Percentiles rank a stretch among this genome's conserved stretches.
phyloP scores from a whole-genome alignment of 1,140 invertebrate species.

The Euwallacea fornicatus region DNA sequence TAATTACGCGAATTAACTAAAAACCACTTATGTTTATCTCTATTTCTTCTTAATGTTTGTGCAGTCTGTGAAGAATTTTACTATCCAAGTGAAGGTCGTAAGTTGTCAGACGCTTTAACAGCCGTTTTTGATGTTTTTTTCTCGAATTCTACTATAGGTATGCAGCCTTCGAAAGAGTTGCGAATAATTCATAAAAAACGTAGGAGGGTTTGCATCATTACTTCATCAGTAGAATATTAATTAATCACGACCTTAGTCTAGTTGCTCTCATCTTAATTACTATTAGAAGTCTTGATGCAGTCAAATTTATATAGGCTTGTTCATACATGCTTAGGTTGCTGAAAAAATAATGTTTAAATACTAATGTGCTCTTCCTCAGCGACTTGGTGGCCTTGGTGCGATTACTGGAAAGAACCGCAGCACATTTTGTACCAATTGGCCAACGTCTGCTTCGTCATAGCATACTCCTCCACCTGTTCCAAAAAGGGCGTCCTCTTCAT shows the following conservation, averaged over 20 bases:
- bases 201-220: neutral
- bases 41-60: constrained; percentile 10
- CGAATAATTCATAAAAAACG: constrained; percentile 7
- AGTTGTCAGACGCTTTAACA: constrained; percentile 23
- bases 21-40: neutral
- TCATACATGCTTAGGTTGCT: too few species aligned
- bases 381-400: constrained; percentile 67
- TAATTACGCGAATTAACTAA: neutral
- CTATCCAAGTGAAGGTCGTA: constrained; percentile 31
- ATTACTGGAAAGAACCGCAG: constrained; percentile 67
- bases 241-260: too few species aligned
- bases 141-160: constrained; percentile 21
- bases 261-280: too few species aligned
- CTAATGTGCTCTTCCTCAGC: constrained; percentile 46
- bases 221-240: too few species aligned
- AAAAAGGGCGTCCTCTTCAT: constrained; percentile 79
- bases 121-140: constrained; percentile 36
- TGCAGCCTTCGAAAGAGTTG: too few species aligned
- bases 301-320: too few species aligned
- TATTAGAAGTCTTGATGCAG: too few species aligned
- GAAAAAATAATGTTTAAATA: too few species aligned
- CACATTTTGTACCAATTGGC: constrained; percentile 71
- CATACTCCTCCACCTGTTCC: constrained; percentile 75
- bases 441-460: constrained; percentile 74
- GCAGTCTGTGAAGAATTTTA: constrained; percentile 35